Evolutionary conservation across 1,140 invertebrate species (phyloP).

Genomic region (Delia radicum): DNA sequence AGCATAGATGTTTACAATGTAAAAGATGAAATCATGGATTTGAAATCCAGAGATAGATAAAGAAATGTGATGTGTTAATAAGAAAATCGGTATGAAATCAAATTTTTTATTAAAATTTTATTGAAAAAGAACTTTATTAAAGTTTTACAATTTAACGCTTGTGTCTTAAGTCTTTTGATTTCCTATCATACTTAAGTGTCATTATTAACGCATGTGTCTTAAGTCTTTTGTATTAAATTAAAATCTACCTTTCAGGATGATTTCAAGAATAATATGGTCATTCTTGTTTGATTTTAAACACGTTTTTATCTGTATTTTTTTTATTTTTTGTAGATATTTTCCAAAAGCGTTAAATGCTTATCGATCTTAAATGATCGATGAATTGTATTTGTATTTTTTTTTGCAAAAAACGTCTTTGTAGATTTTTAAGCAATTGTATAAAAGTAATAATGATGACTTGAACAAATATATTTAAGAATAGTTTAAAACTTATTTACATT

Average conservation of each 20-base stretch:
- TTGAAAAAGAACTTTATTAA: not conserved
- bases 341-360: not conserved
- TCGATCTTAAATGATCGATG: conserved; percentile 4
- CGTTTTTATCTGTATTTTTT: too few species aligned
- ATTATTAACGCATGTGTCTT: not conserved
- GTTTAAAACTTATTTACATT: conserved; percentile 50
- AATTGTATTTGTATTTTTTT: not conserved
- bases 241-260: not conserved
- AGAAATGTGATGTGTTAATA: not conserved
- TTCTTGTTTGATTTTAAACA: not conserved
- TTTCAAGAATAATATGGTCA: not conserved
- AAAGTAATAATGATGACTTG: not conserved
- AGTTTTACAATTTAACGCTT: not conserved
- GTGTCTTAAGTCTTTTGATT: not conserved
- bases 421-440: not conserved
- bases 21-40: not conserved
- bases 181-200: not conserved
- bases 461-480: conserved; percentile 33
- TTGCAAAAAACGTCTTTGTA: not conserved
- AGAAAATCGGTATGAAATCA: not conserved
- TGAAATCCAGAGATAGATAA: not conserved
- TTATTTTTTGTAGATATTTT: not conserved
- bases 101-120: not conserved
- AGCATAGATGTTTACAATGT: not conserved
- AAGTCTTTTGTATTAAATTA: not conserved